Conservation (phyloP, 2,888 invertebrate genomes). For the Calliopum simillimum region DNA sequence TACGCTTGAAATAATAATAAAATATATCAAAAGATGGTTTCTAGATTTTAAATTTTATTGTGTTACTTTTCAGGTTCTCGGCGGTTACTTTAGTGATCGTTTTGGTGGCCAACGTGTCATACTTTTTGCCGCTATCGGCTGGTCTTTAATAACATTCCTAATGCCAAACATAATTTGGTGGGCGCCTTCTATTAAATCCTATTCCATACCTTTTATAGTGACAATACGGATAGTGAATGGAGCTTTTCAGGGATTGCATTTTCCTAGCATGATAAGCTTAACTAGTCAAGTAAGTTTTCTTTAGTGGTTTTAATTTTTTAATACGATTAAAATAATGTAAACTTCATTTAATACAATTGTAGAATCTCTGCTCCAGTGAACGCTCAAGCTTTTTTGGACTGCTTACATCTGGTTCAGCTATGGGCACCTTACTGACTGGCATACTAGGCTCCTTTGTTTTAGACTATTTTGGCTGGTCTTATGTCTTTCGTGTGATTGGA, state of each 20-base stretch:
- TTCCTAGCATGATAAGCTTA: conserved; percentile 77
- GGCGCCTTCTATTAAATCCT: conserved; percentile 59
- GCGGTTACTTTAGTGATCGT: conserved; percentile 72
- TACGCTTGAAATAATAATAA: too few species aligned
- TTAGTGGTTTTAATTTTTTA: neutral
- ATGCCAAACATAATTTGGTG: conserved; percentile 71
- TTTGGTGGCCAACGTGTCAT: conserved; percentile 76
- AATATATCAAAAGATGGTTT: too few species aligned
- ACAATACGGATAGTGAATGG: conserved; percentile 73
- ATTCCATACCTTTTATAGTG: conserved; percentile 71
- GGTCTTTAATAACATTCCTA: conserved; percentile 70
- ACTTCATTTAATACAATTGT: conserved; percentile 15
- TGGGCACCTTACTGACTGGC: conserved; percentile 76
- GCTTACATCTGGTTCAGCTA: conserved; percentile 73
- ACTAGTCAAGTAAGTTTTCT: conserved; percentile 68
- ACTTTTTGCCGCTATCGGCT: conserved; percentile 72
- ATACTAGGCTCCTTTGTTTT: conserved; percentile 75
- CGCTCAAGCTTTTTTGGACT: conserved; percentile 76
- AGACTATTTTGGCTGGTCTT: conserved; percentile 75
- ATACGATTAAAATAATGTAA: neutral
- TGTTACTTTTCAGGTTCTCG: conserved; percentile 62
- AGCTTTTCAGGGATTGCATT: conserved; percentile 76
- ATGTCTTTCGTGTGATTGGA: conserved; percentile 75
- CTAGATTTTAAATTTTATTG: neutral
- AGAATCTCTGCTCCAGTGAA: conserved; percentile 73